Percentiles rank a stretch among this genome's conserved stretches.
Evolutionary conservation across 2,888 invertebrate species (phyloP).

Genomic region (Athripsodes cinereus): DNA sequence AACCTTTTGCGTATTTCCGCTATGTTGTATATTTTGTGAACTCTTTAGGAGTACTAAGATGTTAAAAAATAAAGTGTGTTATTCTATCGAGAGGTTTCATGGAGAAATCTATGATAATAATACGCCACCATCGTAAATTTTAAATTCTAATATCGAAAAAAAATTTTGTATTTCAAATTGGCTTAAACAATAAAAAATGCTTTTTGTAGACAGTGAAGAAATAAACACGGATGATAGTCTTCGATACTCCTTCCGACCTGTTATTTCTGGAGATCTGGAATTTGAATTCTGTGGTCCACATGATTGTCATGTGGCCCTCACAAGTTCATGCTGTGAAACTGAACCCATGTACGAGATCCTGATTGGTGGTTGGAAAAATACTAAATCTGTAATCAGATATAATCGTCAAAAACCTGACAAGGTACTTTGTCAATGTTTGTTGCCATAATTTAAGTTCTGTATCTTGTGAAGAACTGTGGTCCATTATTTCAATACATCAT

Average conservation of each 20-base stretch:
- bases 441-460: slow-evolving; percentile 1
- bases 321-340: slow-evolving; percentile 48
- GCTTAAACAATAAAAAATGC: too few relatives aligned
- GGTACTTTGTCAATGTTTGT: slow-evolving; percentile 37
- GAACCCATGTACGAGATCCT: slow-evolving; percentile 62
- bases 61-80: too few relatives aligned
- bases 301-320: slow-evolving; percentile 60
- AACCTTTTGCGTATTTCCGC: too few relatives aligned
- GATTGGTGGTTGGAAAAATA: slow-evolving; percentile 64
- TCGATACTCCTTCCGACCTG: slow-evolving; percentile 54
- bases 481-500: not conserved
- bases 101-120: too few relatives aligned
- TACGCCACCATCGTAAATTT: too few relatives aligned
- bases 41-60: too few relatives aligned
- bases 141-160: too few relatives aligned
- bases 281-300: slow-evolving; percentile 56
- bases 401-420: slow-evolving; percentile 58
- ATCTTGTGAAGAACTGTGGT: not conserved
- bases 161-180: too few relatives aligned
- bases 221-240: slow-evolving; percentile 53
- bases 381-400: slow-evolving; percentile 57
- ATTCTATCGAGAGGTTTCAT: too few relatives aligned
- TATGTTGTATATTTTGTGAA: too few relatives aligned
- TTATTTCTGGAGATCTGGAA: slow-evolving; percentile 47
- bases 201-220: slow-evolving; percentile 47